Percentiles rank a stretch among this genome's conserved stretches.
phyloP scores from a whole-genome alignment of 2,888 invertebrate genomes.

The Abrostola tripartita region DNA sequence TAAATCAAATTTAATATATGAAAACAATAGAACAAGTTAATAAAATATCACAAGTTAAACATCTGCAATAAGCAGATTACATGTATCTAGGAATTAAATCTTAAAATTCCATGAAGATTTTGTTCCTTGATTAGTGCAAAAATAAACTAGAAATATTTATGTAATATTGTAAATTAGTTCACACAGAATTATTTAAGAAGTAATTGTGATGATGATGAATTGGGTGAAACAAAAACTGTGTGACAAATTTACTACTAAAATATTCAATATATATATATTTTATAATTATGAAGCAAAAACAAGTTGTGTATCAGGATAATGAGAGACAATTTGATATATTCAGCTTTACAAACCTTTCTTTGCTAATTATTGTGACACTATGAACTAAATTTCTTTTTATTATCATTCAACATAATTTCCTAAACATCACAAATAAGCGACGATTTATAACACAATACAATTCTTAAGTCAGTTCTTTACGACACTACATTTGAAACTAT shows the following conservation, averaged over 20 bases:
- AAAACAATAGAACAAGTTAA: constrained; percentile 51
- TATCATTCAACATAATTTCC: constrained; percentile 13
- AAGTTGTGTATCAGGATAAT: constrained; percentile 32
- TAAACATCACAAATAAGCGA: constrained; percentile 20
- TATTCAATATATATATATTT: constrained; percentile 36
- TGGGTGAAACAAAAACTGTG: constrained; percentile 25
- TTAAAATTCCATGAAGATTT: constrained; percentile 17
- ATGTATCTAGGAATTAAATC: constrained; percentile 39
- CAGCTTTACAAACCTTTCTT: constrained; percentile 20
- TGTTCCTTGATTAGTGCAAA: constrained; percentile 49
- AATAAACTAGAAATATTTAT: constrained; percentile 43
- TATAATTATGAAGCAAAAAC: constrained; percentile 55
- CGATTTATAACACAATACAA: constrained; percentile 26
- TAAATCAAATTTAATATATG: constrained; percentile 55
- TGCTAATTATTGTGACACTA: constrained; percentile 7
- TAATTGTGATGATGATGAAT: constrained; percentile 4
- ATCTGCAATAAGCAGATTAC: constrained; percentile 48
- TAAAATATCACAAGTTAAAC: constrained; percentile 52
- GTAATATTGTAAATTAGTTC: constrained; percentile 39
- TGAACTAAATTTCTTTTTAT: constrained; percentile 4
- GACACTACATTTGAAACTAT: constrained; percentile 29
- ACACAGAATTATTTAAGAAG: constrained; percentile 30
- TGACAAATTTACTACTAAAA: constrained; percentile 47
- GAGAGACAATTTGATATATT: constrained; percentile 10
- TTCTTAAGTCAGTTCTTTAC: constrained; percentile 20